Evolutionary conservation across 2,888 invertebrate genomes (phyloP).

Genomic region (Dromius quadrimaculatus): DNA sequence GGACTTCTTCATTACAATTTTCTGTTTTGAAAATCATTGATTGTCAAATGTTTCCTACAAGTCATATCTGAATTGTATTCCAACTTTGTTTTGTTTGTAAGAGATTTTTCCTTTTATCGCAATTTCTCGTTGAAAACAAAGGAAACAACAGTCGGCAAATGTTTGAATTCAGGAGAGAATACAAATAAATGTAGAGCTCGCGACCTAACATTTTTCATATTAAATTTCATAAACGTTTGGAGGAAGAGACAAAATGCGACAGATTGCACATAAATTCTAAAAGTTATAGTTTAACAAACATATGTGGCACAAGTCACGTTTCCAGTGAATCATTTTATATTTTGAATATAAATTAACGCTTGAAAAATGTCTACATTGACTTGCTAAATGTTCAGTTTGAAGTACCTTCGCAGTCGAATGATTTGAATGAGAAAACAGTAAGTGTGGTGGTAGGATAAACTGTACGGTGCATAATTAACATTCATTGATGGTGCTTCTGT

Average conservation of each 20-base stretch:
- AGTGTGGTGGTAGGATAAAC: constrained; percentile 1
- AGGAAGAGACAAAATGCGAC: constrained; percentile 29
- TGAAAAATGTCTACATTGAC: too few species aligned
- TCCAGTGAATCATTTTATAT: constrained; percentile 26
- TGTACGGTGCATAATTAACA: constrained; percentile 25
- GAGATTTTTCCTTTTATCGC: not conserved
- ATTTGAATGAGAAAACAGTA: not conserved
- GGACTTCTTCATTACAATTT: too few species aligned
- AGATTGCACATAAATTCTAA: constrained; percentile 32
- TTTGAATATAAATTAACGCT: constrained; percentile 3
- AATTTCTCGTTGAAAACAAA: not conserved
- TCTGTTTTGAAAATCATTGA: too few species aligned
- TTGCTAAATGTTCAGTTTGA: not conserved
- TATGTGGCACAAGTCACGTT: constrained; percentile 18
- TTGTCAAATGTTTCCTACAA: too few species aligned
- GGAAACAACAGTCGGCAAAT: constrained; percentile 1
- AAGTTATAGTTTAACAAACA: constrained; percentile 28
- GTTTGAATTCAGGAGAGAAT: constrained; percentile 21
- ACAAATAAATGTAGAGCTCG: constrained; percentile 24
- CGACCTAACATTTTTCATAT: constrained; percentile 33
- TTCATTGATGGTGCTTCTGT: constrained; percentile 8
- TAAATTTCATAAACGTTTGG: constrained; percentile 8
- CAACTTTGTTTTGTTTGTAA: too few species aligned
- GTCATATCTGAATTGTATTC: too few species aligned
- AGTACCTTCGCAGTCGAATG: not conserved